Percentiles rank a stretch among this genome's conserved stretches.
Conservation (phyloP, 2,797 vertebrate species). For the Rhinoraja longicauda region DNA sequence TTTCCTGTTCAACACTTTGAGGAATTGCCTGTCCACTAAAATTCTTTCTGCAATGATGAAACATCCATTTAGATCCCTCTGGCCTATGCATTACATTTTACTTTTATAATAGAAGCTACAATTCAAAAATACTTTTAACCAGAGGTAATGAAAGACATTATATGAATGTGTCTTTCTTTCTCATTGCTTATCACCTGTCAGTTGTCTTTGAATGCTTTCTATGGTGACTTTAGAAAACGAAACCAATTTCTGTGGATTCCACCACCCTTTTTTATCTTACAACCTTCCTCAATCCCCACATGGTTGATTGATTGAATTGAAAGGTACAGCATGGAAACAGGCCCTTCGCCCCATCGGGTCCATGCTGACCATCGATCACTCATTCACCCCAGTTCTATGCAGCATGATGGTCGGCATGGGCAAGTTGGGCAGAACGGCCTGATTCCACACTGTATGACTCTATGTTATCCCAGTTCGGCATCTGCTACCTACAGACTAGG, state of each 20-base stretch:
- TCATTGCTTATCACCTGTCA: neutral
- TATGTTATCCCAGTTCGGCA: no score
- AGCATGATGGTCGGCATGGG: no score
- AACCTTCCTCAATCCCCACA: neutral
- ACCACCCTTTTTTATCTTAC: neutral
- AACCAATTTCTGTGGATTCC: neutral
- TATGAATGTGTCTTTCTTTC: neutral
- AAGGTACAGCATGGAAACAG: no score
- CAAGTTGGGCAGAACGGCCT: no score
- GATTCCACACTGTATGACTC: no score
- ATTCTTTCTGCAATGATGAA: neutral
- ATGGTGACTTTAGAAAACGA: neutral
- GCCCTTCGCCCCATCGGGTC: no score
- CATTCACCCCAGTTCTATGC: no score
- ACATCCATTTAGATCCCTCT: constrained; percentile 4
- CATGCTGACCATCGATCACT: no score
- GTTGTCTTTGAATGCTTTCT: neutral
- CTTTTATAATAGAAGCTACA: neutral
- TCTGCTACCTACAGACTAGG: no score
- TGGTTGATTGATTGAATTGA: no score
- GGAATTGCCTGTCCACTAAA: neutral
- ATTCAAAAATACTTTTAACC: neutral
- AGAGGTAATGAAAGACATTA: neutral
- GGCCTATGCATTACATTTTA: neutral
- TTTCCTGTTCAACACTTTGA: constrained; percentile 9